These are phyloP conservation scores for Ennomos erosarius DNA, from an alignment of 2,888 invertebrate genomes.

Conservation along the genomic window DNA sequence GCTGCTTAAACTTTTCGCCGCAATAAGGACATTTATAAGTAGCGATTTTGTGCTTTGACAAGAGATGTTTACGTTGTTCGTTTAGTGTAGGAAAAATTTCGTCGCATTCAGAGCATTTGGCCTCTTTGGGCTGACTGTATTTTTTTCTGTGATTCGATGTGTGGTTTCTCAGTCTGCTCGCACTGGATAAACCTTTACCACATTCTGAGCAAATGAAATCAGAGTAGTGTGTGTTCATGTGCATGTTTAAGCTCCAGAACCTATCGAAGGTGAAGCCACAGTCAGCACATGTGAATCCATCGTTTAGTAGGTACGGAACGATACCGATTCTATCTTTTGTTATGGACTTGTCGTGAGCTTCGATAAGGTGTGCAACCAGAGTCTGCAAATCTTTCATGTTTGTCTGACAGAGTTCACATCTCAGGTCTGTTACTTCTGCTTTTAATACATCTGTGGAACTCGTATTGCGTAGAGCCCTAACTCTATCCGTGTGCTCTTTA, in stretches of 20 bases:
- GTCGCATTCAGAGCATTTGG: no score
- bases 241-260: conserved; percentile 46
- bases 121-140: no score
- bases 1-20: conserved; percentile 55
- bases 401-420: conserved; percentile 8
- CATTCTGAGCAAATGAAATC: conserved; percentile 68
- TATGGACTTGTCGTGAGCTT: conserved; percentile 5
- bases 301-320: conserved; percentile 10
- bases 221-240: conserved; percentile 70
- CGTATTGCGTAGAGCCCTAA: not conserved
- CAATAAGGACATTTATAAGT: conserved; percentile 41
- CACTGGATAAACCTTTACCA: conserved; percentile 60
- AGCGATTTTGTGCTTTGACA: not conserved
- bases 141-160: conserved; percentile 63
- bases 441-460: not conserved
- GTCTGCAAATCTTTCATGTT: not conserved
- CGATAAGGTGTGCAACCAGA: conserved; percentile 10
- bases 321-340: conserved; percentile 7
- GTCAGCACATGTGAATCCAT: conserved; percentile 16
- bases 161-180: conserved; percentile 60
- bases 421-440: conserved; percentile 14
- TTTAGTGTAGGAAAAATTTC: no score
- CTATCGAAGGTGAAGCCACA: conserved; percentile 14
- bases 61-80: no score
- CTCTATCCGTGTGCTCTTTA: conserved; percentile 28